Evolutionary conservation across 2,888 invertebrate species (phyloP).

Genomic region (Drosophila anceps): DNA sequence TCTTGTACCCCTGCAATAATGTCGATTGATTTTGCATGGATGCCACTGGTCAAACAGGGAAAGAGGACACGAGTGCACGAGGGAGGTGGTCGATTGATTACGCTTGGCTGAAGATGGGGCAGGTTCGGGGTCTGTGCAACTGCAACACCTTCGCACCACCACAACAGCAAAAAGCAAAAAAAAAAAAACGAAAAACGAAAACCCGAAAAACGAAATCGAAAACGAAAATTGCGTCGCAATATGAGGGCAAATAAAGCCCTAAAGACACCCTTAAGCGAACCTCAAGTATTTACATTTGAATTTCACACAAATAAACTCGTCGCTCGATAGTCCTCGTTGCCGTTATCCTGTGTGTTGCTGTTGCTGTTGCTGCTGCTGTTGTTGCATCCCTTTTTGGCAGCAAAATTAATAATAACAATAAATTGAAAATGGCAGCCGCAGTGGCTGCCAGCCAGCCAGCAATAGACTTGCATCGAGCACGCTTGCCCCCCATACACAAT

Average conservation of each 20-base stretch:
- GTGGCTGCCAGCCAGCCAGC: conserved; percentile 35
- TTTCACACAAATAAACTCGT: conserved; percentile 79
- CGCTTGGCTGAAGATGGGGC: conserved; percentile 14
- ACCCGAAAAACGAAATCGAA: conserved; percentile 7
- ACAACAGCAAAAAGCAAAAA: not conserved
- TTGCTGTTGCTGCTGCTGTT: conserved; percentile 3
- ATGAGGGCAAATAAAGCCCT: conserved; percentile 77
- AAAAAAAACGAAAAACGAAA: not conserved
- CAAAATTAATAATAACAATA: conserved; percentile 80
- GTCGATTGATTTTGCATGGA: conserved; percentile 73
- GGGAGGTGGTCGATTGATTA: conserved; percentile 8
- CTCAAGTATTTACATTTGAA: conserved; percentile 80
- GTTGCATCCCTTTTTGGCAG: conserved; percentile 76
- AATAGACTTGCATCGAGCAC: conserved; percentile 46
- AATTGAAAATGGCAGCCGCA: conserved; percentile 80
- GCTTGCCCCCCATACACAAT: conserved; percentile 20
- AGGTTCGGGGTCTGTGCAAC: conserved; percentile 34
- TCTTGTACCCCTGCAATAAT: conserved; percentile 28
- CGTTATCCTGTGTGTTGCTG: conserved; percentile 20
- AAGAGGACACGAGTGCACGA: not conserved
- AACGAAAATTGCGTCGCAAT: conserved; percentile 58
- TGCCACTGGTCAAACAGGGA: conserved; percentile 53
- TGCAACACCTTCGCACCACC: conserved; percentile 54
- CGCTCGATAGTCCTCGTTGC: conserved; percentile 44
- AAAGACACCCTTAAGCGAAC: conserved; percentile 81